Evolutionary conservation across 2,113 vertebrate genomes (phyloP).

Genomic region (Heloderma charlesbogerti): DNA sequence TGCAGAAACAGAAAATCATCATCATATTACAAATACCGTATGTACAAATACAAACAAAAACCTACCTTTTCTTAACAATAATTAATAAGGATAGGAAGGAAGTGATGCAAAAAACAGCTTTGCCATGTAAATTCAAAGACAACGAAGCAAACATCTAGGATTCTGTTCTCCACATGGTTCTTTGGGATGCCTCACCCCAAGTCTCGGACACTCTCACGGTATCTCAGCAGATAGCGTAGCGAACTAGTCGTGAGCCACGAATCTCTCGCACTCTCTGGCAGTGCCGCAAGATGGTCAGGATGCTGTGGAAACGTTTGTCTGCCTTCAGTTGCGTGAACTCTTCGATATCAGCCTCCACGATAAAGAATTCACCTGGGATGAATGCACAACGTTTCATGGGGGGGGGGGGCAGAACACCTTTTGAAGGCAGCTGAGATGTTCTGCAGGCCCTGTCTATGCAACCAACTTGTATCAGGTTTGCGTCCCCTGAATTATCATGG

Average conservation of each 20-base stretch:
- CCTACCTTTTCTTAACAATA: neutral
- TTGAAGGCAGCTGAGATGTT: neutral
- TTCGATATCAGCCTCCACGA: conserved; percentile 91
- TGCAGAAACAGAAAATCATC: neutral
- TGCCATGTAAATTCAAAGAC: neutral
- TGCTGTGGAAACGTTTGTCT: conserved; percentile 87
- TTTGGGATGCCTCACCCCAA: rapidly evolving
- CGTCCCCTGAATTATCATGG: neutral
- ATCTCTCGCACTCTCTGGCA: conserved; percentile 87
- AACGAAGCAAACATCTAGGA: neutral
- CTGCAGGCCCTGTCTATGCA: neutral
- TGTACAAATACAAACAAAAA: neutral
- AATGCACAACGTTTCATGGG: conserved; percentile 37
- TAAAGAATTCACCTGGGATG: conserved; percentile 82
- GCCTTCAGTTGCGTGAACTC: conserved; percentile 84
- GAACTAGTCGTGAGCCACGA: conserved; percentile 78
- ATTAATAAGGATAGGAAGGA: conserved; percentile 10
- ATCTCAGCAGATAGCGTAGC: conserved; percentile 82
- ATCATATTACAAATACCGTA: neutral
- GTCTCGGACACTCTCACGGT: rapidly evolving
- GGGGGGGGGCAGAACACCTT: neutral
- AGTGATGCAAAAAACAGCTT: neutral
- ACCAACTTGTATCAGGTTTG: neutral
- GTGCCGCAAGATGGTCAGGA: conserved; percentile 91
- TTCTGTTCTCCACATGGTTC: too few species aligned